These are phyloP conservation scores for Lagopus leucura DNA, from an alignment of 2,113 vertebrate species.

Conservation along the genomic window DNA sequence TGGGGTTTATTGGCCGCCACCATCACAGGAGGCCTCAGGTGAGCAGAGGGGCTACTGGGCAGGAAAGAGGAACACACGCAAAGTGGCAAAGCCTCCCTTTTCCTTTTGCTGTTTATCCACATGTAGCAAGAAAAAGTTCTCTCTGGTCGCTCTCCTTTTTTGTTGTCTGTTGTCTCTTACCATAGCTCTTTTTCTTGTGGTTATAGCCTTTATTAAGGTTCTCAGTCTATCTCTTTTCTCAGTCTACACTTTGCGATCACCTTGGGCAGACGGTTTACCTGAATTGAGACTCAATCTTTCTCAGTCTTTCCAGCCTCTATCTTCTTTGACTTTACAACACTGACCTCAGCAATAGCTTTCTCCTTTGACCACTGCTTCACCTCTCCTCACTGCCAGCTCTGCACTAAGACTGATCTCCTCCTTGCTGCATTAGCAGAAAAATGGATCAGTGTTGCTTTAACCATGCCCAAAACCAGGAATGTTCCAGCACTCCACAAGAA, in stretches of 20 bases:
- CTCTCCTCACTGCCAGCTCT: conserved; percentile 9
- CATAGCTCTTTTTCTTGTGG: not conserved
- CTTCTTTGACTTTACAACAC: not conserved
- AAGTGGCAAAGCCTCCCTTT: not conserved
- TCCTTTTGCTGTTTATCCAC: not conserved
- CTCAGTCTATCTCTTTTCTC: not conserved
- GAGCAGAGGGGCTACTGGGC: not conserved
- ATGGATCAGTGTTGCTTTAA: conserved; percentile 21
- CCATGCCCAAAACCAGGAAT: not conserved
- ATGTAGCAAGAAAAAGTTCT: not conserved
- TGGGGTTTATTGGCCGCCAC: not conserved
- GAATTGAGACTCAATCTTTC: not conserved
- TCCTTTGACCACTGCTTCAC: conserved; percentile 19
- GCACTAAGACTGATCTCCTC: not conserved
- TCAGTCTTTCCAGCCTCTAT: not conserved
- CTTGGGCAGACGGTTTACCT: not conserved
- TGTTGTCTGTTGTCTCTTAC: not conserved
- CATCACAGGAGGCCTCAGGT: not conserved
- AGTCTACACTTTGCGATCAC: not conserved
- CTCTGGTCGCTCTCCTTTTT: not conserved
- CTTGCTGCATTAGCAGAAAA: conserved; percentile 46
- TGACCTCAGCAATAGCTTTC: not conserved
- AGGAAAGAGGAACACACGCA: not conserved
- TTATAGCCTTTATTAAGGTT: not conserved
- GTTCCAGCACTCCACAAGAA: not conserved